These are phyloP conservation scores for Apis dorsata DNA, from an alignment of 1,140 invertebrate genomes.

Conservation along the genomic window DNA sequence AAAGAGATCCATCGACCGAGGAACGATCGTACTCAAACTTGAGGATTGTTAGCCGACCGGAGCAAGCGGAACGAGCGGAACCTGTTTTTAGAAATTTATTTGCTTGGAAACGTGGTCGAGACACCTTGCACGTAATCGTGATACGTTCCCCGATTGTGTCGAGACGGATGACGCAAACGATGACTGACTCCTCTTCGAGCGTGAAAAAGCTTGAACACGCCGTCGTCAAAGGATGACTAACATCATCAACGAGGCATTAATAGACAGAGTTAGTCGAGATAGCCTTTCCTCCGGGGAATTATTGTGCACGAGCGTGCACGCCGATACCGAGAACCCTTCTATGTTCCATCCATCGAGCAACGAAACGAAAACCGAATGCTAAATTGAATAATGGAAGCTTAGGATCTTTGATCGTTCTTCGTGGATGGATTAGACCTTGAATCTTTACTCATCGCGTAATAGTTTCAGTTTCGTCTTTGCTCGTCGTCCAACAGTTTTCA, in stretches of 20 bases:
- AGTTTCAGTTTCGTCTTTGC: too few species aligned
- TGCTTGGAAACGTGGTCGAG: neutral
- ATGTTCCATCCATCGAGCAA: neutral
- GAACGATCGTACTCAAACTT: conserved; percentile 23
- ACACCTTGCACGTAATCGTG: conserved; percentile 39
- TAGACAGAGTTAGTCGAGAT: conserved; percentile 13
- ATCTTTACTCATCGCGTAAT: neutral
- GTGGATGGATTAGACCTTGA: neutral
- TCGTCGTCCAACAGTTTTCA: too few species aligned
- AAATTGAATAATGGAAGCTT: conserved; percentile 11
- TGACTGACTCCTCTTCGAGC: conserved; percentile 28
- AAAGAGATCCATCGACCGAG: neutral
- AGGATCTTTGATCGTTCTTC: neutral
- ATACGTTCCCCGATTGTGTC: conserved; percentile 36
- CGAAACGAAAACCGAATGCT: neutral
- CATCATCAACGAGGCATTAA: conserved; percentile 29
- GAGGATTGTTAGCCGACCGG: conserved; percentile 16
- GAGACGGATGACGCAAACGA: conserved; percentile 39
- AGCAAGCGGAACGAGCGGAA: conserved; percentile 13
- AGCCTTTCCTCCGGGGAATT: neutral
- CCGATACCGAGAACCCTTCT: neutral
- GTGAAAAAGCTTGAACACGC: conserved; percentile 35
- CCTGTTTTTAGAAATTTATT: conserved; percentile 43
- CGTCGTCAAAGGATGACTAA: conserved; percentile 42
- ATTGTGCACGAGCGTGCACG: neutral